Evolutionary conservation across 1,140 invertebrate species (phyloP).

Genomic region (Solenopsis invicta): DNA sequence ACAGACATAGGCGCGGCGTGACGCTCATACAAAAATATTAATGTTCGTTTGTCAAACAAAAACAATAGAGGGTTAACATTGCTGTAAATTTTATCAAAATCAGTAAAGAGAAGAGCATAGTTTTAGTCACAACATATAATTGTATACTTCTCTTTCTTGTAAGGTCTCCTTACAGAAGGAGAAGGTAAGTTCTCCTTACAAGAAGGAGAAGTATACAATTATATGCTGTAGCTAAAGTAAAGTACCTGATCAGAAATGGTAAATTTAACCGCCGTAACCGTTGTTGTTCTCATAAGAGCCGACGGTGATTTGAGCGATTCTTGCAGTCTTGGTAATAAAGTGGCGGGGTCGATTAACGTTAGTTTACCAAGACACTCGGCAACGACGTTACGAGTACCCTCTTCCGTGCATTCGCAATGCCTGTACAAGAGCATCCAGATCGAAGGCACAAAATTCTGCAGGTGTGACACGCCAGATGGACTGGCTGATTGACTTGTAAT

Average conservation of each 20-base stretch:
- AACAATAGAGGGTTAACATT: no score
- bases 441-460: slow-evolving; percentile 95
- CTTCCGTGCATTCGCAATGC: slow-evolving; percentile 98
- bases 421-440: slow-evolving; percentile 96
- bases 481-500: slow-evolving; percentile 95
- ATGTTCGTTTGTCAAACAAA: no score
- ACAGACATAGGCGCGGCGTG: no score
- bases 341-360: slow-evolving; percentile 96
- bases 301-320: slow-evolving; percentile 93
- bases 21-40: no score
- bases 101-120: no score
- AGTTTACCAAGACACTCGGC: slow-evolving; percentile 99
- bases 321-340: slow-evolving; percentile 93
- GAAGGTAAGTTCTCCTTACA: no score
- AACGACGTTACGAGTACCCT: slow-evolving; percentile 99
- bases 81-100: no score
- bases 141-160: background rate
- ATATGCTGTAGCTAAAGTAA: background rate
- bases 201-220: background rate
- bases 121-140: background rate
- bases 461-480: slow-evolving; percentile 91
- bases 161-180: no score
- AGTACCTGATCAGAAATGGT: slow-evolving; percentile 97
- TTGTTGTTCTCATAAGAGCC: slow-evolving; percentile 96
- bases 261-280: slow-evolving; percentile 99